These are phyloP conservation scores for Rotaria socialis DNA, from an alignment of 2,888 invertebrate genomes.

Conservation along the genomic window DNA sequence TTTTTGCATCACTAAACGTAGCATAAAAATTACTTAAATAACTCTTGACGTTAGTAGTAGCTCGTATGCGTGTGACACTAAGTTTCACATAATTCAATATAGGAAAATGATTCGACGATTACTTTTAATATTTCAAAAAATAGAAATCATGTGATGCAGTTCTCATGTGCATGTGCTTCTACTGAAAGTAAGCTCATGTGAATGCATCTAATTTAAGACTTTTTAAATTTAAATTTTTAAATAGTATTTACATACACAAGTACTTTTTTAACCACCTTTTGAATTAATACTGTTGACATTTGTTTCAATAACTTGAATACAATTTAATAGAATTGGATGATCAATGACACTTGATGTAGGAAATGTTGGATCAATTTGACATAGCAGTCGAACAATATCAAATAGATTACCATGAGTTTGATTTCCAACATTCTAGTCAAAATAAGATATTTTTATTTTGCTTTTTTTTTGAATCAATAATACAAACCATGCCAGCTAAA, in stretches of 20 bases:
- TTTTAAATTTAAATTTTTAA: no score
- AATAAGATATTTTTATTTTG: neutral
- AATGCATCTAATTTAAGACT: no score
- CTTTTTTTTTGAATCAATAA: neutral
- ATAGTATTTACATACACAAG: neutral
- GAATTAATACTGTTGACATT: neutral
- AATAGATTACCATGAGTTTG: neutral
- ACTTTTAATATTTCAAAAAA: no score
- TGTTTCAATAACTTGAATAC: conserved; percentile 2
- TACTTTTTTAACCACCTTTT: neutral
- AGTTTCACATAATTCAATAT: no score
- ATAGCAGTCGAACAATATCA: neutral
- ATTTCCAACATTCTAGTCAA: neutral
- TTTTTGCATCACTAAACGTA: no score
- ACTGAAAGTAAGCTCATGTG: no score
- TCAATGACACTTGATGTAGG: neutral
- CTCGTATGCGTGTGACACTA: no score
- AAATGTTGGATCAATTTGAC: neutral
- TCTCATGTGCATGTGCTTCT: no score
- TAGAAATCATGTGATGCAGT: no score
- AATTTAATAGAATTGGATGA: neutral
- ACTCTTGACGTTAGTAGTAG: no score
- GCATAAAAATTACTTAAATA: no score
- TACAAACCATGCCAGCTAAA: conserved; percentile 19
- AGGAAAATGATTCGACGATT: no score